These are phyloP conservation scores for Whitmania pigra DNA, from an alignment of 1,140 invertebrate genomes.

Conservation along the genomic window DNA sequence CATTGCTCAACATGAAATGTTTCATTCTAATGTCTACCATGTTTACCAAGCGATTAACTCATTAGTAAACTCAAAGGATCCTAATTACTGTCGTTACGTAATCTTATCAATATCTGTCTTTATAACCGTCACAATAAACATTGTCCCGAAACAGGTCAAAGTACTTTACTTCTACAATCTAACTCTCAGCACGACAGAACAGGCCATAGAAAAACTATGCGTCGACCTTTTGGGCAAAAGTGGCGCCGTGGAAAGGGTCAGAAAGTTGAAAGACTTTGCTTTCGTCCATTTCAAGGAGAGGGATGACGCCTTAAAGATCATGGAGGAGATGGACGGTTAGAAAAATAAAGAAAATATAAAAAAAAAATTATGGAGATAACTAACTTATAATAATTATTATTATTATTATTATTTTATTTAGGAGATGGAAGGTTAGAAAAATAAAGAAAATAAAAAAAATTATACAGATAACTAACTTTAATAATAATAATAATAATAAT, in stretches of 20 bases:
- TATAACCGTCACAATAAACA: neutral
- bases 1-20: neutral
- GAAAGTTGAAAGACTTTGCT: slow-evolving; percentile 98
- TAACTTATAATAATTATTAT: no score
- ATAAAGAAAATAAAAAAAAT: no score
- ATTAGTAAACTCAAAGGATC: no score
- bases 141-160: slow-evolving; percentile 59
- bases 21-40: neutral
- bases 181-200: slow-evolving; percentile 88
- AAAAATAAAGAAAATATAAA: no score
- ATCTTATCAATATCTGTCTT: neutral
- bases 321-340: slow-evolving; percentile 53
- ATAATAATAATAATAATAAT: no score
- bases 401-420: no score
- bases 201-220: slow-evolving; percentile 51
- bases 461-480: no score
- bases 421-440: no score
- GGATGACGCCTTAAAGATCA: slow-evolving; percentile 85
- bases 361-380: no score
- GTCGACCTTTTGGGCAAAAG: slow-evolving; percentile 83
- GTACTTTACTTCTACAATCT: slow-evolving; percentile 94
- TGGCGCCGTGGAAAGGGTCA: slow-evolving; percentile 90
- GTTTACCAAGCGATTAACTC: neutral
- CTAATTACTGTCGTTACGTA: neutral
- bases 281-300: slow-evolving; percentile 98